phyloP scores from a whole-genome alignment of 37 sponge, comb jelly and placozoan genomes.

The Spongilla lacustris region DNA sequence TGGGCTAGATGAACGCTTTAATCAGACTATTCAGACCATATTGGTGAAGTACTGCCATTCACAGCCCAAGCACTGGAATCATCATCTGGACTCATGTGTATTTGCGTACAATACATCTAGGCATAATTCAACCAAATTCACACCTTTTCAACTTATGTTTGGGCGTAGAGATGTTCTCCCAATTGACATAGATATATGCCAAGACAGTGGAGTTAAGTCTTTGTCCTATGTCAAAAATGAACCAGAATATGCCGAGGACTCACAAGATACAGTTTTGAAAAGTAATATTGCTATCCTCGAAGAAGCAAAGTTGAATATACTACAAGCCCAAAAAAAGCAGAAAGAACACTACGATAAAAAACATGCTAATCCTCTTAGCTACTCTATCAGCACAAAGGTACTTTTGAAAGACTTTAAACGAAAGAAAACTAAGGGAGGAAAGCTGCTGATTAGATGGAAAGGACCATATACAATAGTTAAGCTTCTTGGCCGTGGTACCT shows the following conservation, averaged over 20 bases:
- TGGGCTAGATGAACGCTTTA: no score
- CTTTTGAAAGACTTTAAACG: conserved; percentile 12
- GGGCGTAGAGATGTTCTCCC: conserved; percentile 33
- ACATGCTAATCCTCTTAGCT: neutral
- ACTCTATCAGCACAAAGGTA: neutral
- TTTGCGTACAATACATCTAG: no score
- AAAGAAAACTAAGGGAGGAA: conserved; percentile 29
- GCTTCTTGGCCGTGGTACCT: conserved; percentile 9
- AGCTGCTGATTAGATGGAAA: conserved; percentile 6
- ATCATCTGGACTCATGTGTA: conserved; percentile 58
- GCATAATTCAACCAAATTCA: conserved; percentile 66
- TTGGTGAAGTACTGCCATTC: conserved; percentile 50
- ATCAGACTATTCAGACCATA: conserved; percentile 69
- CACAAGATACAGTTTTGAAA: neutral
- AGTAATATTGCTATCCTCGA: neutral
- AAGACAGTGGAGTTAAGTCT: neutral
- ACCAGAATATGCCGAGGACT: neutral
- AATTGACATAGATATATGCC: conserved; percentile 66
- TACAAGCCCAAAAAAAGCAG: conserved; percentile 6
- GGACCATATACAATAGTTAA: conserved; percentile 11
- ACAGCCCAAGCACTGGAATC: conserved; percentile 47
- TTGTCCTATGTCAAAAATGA: neutral
- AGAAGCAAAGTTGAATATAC: neutral
- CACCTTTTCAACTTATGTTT: conserved; percentile 83
- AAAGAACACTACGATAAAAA: neutral